A percentile compares a stretch with the other conserved stretches of the same genome.
phyloP scores from a whole-genome alignment of 1,140 invertebrate species.

The Eumaeus atala region DNA sequence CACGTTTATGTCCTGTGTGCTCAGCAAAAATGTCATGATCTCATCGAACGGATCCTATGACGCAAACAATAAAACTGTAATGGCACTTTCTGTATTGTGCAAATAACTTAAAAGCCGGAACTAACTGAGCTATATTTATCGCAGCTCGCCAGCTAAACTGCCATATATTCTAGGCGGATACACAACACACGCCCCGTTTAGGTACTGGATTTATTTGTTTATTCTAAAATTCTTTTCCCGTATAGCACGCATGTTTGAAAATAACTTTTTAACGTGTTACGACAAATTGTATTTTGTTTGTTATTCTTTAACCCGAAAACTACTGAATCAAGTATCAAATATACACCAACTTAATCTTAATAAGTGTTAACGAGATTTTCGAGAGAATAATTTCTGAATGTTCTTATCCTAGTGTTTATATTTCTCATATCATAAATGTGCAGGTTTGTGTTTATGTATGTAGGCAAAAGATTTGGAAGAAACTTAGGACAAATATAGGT shows the following conservation, averaged over 20 bases:
- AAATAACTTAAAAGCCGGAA: constrained; percentile 20
- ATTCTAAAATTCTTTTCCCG: constrained; percentile 12
- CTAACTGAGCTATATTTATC: constrained; percentile 19
- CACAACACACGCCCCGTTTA: constrained; percentile 14
- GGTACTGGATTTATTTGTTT: constrained; percentile 12
- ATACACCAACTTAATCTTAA: no score
- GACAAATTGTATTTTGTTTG: no score
- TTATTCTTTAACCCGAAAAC: no score
- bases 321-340: no score
- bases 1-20: background rate
- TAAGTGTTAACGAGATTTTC: background rate
- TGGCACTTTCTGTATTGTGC: constrained; percentile 16
- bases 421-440: no score
- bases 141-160: constrained; percentile 11
- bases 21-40: background rate
- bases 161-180: constrained; percentile 13
- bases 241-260: background rate
- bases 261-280: no score
- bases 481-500: no score
- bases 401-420: no score
- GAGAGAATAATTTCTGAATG: no score
- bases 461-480: no score
- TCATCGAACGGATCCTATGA: background rate
- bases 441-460: no score
- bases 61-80: constrained; percentile 16